Evolutionary conservation across 2,888 invertebrate genomes (phyloP), one percentile per base, ranked within the genome.

Genomic region (Acronicta alni): DNA sequence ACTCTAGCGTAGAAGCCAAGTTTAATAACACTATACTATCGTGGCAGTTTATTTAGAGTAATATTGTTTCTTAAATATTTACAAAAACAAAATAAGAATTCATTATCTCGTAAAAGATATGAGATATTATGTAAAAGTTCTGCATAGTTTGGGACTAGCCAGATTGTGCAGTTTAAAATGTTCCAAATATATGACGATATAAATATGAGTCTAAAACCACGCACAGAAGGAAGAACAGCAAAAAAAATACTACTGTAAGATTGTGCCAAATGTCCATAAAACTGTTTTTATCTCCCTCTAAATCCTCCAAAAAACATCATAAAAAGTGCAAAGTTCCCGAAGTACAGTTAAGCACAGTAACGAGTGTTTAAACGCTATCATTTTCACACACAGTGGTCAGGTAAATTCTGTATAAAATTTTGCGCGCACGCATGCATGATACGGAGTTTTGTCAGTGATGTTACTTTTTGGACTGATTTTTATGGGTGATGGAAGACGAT

Each of bases 351-450:
- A n/a, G 38, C 12, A 53, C 46, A 60, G 48, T 77, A 74, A 75
- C 54, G 77, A 77, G 64, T 9, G 52, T 75, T 73, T 75, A 75
- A 75, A 61, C 58, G 58, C 39, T 73, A 61, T 57, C 45, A 37
- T 71, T 75, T 67, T 67, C 55, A 73, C 64, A 76, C 51, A 60
- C 17, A 26, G 32, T 62, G 53, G 46, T 61, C 59, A 53, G 42
- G 53, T 72, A 72, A 72, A 26, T 49, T 59, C 43, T 47, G 38
- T n/a, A 39, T 37, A 49, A 48, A 18, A 41, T 30, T 51, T 45
- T 30, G 12, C 46, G 56, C 52, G 52, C 73, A 73, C 61, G 76
- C 61, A 8, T 63, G 66, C 61, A 12, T 62, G 12, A 49, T 58
- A 18, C 10, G 4, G 12, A 46, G 12, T 62, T 53, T 61, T 44